Evolutionary conservation across 2,888 invertebrate species (phyloP).

Genomic region (Trypoxylon attenuatum): DNA sequence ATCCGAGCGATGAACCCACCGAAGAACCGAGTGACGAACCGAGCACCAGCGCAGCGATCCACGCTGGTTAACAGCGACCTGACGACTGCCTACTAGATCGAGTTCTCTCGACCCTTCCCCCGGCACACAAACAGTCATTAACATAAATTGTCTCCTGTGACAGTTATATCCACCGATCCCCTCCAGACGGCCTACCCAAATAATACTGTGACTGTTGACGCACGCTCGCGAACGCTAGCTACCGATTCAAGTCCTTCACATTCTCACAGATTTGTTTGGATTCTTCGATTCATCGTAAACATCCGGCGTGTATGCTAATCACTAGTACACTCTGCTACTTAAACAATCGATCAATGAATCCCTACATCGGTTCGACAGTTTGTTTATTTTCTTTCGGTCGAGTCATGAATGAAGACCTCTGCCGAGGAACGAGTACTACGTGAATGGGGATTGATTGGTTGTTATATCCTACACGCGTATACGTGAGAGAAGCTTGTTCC

Average conservation of each 20-base stretch:
- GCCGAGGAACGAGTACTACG: no score
- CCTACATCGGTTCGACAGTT: no score
- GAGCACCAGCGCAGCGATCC: slow-evolving; percentile 1
- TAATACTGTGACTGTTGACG: slow-evolving; percentile 23
- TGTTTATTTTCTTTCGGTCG: no score
- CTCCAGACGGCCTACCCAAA: slow-evolving; percentile 41
- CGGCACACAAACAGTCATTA: slow-evolving; percentile 71
- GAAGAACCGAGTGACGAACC: slow-evolving; percentile 2
- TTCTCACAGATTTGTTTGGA: no score
- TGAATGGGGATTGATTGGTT: no score
- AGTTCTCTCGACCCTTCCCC: slow-evolving; percentile 53
- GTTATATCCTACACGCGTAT: no score
- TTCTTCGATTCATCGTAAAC: no score
- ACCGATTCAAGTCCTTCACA: neutral
- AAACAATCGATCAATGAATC: neutral
- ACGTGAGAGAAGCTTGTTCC: no score
- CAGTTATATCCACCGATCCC: slow-evolving; percentile 74
- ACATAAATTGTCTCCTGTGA: slow-evolving; percentile 79
- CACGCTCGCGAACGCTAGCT: neutral
- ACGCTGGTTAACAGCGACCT: slow-evolving; percentile 65
- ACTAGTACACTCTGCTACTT: neutral
- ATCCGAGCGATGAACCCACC: slow-evolving; percentile 4
- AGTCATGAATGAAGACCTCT: no score
- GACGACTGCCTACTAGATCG: slow-evolving; percentile 65
- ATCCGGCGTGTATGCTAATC: neutral